Base-by-base conservation (phyloP, 1,140 invertebrate genomes). In the Sitophilus oryzae region DNA sequence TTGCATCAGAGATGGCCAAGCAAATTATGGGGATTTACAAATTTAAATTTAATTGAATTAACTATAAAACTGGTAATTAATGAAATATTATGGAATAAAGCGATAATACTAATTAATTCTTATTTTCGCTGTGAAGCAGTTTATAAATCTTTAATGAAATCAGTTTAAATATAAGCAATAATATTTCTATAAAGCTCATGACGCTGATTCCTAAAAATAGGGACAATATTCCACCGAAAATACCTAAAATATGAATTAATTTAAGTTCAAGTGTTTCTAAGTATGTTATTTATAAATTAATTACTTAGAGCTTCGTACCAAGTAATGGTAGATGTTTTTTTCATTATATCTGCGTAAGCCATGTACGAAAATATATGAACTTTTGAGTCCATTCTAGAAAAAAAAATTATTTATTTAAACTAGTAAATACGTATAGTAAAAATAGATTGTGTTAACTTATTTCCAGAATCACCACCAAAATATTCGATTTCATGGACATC, bases 231-330 rank as follows among this genome's bases (percentile, higher is more conserved):
- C 65, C 65, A 14, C 67, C 67, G 37, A 67, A 65, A 35, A 49
- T 61, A 56, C 63, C 66, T 68, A 44, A 54, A 65, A 65, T n/a
- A n/a, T 43, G 53, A 47, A 19, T 34, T 21, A 15, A 11, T 2
- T 49, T 38, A 16, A 37, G 4, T 14, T 16, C 42, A 25, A 20
- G n/a, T 3, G 9, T 48, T 38, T n/a, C n/a, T n/a, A 14, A 42
- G 2, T 52, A 18, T 21, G 16, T 9, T 11, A 6, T 23, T 37
- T 9, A 10, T 35, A 44, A 38, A 34, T 38, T n/a, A 11, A n/a
- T 72, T 60, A 76, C 74, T 72, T 18, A 76, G 20, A 3, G 73
- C 59, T 46, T 76, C 73, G 34, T 70, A 75, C 74, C 73, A 75
- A 20, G 68, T 71, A 45, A 66, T 66, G 4, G 62, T 49, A 2